Evolutionary conservation across 2,797 vertebrate species (phyloP).

Genomic region (Schizopygopsis pylzovi): DNA sequence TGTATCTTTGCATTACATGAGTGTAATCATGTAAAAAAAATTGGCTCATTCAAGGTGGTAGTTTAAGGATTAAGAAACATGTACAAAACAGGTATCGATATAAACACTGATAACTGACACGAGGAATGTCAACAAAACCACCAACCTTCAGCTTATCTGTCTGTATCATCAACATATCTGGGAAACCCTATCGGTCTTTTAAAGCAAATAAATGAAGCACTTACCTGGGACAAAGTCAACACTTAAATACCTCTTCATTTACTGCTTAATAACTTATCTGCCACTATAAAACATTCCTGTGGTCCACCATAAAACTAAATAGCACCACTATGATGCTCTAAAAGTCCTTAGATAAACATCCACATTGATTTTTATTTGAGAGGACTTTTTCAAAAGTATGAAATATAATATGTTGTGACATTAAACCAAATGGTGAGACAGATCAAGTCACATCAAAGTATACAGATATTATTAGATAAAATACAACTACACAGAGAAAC

Average conservation of each 20-base stretch:
- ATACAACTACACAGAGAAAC: background rate
- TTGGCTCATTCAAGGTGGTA: background rate
- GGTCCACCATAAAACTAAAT: constrained; percentile 21
- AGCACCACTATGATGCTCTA: constrained; percentile 2
- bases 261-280: background rate
- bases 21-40: constrained; percentile 10
- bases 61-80: constrained; percentile 22
- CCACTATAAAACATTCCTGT: constrained; percentile 18
- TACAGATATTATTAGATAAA: background rate
- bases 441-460: background rate
- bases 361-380: background rate
- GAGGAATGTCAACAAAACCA: background rate
- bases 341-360: background rate
- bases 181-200: constrained; percentile 4
- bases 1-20: background rate
- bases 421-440: background rate
- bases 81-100: background rate
- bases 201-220: constrained; percentile 10
- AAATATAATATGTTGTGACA: background rate
- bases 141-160: background rate
- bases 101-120: constrained; percentile 3
- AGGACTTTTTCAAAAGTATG: background rate
- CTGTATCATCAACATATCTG: background rate
- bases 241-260: background rate
- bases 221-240: background rate